Conservation (phyloP, 92 coral and sea anemone genomes). For the Zoanthus solanderi region DNA sequence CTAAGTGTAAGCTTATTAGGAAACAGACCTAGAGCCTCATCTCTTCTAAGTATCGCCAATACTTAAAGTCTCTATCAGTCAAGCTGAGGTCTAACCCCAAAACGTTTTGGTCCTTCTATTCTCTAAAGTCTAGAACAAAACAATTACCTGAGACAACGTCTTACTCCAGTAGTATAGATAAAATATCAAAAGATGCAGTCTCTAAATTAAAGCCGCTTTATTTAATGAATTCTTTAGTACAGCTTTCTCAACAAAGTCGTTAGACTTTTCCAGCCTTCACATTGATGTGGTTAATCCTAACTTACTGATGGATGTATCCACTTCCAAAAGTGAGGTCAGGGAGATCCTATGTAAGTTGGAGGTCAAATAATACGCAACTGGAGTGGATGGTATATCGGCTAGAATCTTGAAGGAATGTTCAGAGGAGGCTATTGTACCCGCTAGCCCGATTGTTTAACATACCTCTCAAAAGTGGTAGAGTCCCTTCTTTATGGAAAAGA, state of each 20-base stretch:
- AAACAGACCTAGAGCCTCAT: slow-evolving; percentile 62
- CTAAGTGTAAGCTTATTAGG: slow-evolving; percentile 53
- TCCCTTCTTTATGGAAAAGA: slow-evolving; percentile 54
- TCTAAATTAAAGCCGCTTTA: slow-evolving; percentile 46
- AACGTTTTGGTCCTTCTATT: slow-evolving; percentile 51
- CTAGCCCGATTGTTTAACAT: slow-evolving; percentile 38
- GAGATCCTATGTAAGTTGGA: slow-evolving; percentile 45
- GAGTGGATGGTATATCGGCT: slow-evolving; percentile 61
- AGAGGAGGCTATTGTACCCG: slow-evolving; percentile 28
- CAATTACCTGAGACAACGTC: slow-evolving; percentile 38
- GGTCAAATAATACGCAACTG: slow-evolving; percentile 44
- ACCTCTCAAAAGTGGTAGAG: slow-evolving; percentile 26
- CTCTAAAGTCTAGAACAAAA: slow-evolving; percentile 46
- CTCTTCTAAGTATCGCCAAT: slow-evolving; percentile 60
- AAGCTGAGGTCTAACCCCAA: slow-evolving; percentile 41
- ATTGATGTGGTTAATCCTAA: slow-evolving; percentile 38
- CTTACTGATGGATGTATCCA: slow-evolving; percentile 37
- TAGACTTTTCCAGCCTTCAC: slow-evolving; percentile 23
- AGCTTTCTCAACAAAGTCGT: slow-evolving; percentile 11
- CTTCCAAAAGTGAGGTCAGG: slow-evolving; percentile 35
- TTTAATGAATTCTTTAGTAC: slow-evolving; percentile 58
- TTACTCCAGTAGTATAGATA: slow-evolving; percentile 12
- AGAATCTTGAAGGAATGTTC: slow-evolving; percentile 55
- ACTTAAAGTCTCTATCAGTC: slow-evolving; percentile 49
- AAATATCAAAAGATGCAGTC: slow-evolving; percentile 46